These are phyloP conservation scores for Saccopteryx bilineata DNA, from an alignment of 2,113 vertebrate species.

Conservation along the genomic window DNA sequence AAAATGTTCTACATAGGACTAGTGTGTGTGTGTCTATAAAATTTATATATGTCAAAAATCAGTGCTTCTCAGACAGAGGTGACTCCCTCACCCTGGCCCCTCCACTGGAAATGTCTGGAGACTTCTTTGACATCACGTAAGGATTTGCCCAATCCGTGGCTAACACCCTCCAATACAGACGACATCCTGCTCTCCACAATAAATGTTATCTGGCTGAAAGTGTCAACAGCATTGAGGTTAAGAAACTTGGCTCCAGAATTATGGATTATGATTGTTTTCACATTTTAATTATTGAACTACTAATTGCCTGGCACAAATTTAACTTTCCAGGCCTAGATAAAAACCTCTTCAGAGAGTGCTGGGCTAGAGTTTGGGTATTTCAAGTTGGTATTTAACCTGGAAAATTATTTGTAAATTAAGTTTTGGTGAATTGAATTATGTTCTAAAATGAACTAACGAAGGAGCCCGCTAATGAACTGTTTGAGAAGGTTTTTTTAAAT, in stretches of 20 bases:
- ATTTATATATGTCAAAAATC: background rate
- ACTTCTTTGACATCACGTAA: background rate
- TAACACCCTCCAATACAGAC: background rate
- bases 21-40: background rate
- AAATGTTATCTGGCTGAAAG: background rate
- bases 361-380: background rate
- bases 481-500: background rate
- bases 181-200: background rate
- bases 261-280: background rate
- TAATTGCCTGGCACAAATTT: background rate
- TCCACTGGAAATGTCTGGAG: background rate
- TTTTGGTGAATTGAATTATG: slow-evolving; percentile 8
- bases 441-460: slow-evolving; percentile 54
- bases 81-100: background rate
- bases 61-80: background rate
- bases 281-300: background rate
- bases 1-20: background rate
- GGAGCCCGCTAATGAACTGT: background rate
- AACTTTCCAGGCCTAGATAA: background rate
- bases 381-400: background rate
- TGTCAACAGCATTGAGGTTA: background rate
- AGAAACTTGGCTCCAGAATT: background rate
- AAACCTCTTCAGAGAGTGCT: background rate
- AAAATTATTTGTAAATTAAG: slow-evolving; percentile 21
- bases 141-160: background rate